These are phyloP conservation scores for Probosciger aterrimus DNA, from an alignment of 2,113 vertebrate genomes.

Conservation along the genomic window DNA sequence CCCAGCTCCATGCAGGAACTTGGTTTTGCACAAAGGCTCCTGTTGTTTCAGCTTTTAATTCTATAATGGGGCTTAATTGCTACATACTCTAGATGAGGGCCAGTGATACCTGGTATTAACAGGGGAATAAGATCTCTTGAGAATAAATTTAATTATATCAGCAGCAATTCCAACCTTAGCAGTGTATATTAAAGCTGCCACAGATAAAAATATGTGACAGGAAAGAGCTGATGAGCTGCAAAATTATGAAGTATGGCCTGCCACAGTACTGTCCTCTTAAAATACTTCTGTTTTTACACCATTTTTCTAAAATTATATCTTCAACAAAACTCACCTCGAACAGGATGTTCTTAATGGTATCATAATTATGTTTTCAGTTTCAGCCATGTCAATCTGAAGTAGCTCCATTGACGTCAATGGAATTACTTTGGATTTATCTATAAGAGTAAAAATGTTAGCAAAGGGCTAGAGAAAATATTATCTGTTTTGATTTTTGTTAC, in stretches of 20 bases:
- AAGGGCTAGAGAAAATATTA: background rate
- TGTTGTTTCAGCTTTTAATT: background rate
- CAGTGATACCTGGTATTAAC: background rate
- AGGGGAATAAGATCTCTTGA: background rate
- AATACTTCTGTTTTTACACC: background rate
- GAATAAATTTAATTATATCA: background rate
- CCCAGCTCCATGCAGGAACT: background rate
- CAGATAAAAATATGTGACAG: background rate
- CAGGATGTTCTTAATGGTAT: background rate
- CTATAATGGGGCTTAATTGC: background rate
- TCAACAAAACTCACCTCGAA: background rate
- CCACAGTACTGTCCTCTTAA: background rate
- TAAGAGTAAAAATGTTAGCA: background rate
- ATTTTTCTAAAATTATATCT: background rate
- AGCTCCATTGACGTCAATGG: background rate
- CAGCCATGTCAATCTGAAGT: background rate
- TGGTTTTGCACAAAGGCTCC: background rate
- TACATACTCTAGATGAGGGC: background rate
- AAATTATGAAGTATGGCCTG: background rate
- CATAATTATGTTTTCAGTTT: background rate
- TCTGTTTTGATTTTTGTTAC: background rate
- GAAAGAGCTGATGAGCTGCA: background rate
- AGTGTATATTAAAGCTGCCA: background rate
- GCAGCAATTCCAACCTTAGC: background rate
- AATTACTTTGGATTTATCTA: background rate